phyloP scores from a whole-genome alignment of 2,888 invertebrate genomes.

The Erebia ligea region DNA sequence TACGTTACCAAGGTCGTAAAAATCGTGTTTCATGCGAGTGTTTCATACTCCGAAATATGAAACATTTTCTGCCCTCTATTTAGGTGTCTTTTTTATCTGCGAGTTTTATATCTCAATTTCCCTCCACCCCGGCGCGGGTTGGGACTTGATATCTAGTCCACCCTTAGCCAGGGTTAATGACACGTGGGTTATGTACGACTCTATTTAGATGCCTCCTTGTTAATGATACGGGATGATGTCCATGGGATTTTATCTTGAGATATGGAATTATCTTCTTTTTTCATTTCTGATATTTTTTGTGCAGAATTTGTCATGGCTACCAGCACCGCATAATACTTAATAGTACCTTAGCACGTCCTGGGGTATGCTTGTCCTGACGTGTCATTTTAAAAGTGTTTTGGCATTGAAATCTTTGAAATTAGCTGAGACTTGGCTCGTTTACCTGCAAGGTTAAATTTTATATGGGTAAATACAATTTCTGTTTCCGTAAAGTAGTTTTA shows the following conservation, averaged over 20 bases:
- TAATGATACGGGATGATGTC: slow-evolving; percentile 22
- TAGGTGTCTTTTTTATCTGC: slow-evolving; percentile 40
- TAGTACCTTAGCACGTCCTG: no score
- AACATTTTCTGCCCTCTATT: slow-evolving; percentile 17
- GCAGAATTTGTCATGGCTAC: no score
- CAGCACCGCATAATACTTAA: no score
- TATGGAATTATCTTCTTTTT: neutral
- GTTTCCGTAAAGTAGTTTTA: no score
- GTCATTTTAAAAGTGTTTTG: no score
- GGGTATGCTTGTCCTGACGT: no score
- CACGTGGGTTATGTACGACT: slow-evolving; percentile 46
- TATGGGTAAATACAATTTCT: no score
- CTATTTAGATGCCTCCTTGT: slow-evolving; percentile 38
- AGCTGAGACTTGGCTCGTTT: no score
- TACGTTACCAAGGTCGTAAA: neutral
- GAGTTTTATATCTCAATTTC: slow-evolving; percentile 71
- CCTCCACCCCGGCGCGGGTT: slow-evolving; percentile 52
- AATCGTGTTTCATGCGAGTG: neutral
- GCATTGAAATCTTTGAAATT: no score
- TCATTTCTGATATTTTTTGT: no score
- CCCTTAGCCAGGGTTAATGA: slow-evolving; percentile 47
- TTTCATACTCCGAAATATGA: neutral
- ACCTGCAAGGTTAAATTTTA: no score
- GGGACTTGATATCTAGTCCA: slow-evolving; percentile 44
- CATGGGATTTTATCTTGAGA: slow-evolving; percentile 14